Evolutionary conservation across 2,888 invertebrate genomes (phyloP).

Genomic region (Meiosimyza platycephala): DNA sequence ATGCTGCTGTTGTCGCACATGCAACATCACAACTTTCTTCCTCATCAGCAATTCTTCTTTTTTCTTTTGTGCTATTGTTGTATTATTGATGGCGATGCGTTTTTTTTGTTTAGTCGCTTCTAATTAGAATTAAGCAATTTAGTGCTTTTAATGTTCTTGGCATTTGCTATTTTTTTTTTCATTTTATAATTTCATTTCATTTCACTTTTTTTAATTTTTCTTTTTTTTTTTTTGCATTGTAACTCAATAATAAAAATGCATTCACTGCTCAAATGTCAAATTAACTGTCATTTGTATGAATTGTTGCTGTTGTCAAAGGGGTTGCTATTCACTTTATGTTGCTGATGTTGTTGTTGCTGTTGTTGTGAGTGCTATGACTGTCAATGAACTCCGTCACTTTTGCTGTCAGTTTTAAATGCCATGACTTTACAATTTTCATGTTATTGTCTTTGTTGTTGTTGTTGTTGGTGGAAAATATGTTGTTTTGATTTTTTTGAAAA

Average conservation of each 20-base stretch:
- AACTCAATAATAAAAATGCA: conserved; percentile 28
- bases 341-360: neutral
- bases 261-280: conserved; percentile 43
- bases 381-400: conserved; percentile 23
- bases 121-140: conserved; percentile 52
- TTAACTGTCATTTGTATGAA: conserved; percentile 36
- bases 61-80: neutral
- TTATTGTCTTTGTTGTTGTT: neutral
- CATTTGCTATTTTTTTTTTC: conserved; percentile 27
- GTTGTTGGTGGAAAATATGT: conserved; percentile 6
- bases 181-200: neutral
- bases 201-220: conserved; percentile 38
- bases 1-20: neutral
- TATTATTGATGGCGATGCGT: neutral
- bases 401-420: conserved; percentile 1
- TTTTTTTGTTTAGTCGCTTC: conserved; percentile 13
- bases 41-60: neutral
- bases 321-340: no score
- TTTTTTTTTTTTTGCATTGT: conserved; percentile 34
- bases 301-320: neutral
- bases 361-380: conserved; percentile 10
- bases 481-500: conserved; percentile 26
- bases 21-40: neutral
- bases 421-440: neutral
- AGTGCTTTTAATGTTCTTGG: conserved; percentile 28